These are phyloP conservation scores for Holothuria leucospilota DNA, from an alignment of 53 echinoderm and acorn worm genomes.

Conservation along the genomic window DNA sequence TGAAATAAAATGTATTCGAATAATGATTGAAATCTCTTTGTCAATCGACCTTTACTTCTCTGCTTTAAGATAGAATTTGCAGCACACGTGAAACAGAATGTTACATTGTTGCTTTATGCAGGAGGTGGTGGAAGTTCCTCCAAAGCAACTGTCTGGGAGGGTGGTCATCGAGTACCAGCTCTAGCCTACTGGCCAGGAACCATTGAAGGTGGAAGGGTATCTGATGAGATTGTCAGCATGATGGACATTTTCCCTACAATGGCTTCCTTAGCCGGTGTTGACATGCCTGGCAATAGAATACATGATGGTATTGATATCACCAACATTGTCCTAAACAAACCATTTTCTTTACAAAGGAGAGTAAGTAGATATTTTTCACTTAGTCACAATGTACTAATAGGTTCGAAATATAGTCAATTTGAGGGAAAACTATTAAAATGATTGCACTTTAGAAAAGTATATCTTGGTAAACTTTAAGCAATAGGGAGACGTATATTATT, in stretches of 20 bases:
- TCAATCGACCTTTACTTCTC: too few relatives aligned
- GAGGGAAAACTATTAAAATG: too few relatives aligned
- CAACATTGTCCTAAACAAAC: slow-evolving; percentile 49
- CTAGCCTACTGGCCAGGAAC: slow-evolving; percentile 71
- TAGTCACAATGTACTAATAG: too few relatives aligned
- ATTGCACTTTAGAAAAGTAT: too few relatives aligned
- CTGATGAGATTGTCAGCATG: slow-evolving; percentile 54
- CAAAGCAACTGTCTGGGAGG: slow-evolving; percentile 76
- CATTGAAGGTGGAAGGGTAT: slow-evolving; percentile 31
- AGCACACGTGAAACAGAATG: too few relatives aligned
- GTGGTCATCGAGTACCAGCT: slow-evolving; percentile 71
- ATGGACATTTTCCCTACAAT: slow-evolving; percentile 79
- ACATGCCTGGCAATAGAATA: slow-evolving; percentile 57
- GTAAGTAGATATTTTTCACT: background rate
- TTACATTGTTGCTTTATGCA: background rate
- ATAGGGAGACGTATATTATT: too few relatives aligned
- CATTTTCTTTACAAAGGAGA: slow-evolving; percentile 25
- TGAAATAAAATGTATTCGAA: too few relatives aligned
- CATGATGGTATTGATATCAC: slow-evolving; percentile 76
- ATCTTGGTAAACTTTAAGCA: too few relatives aligned
- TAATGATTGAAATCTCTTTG: too few relatives aligned
- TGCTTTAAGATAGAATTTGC: too few relatives aligned
- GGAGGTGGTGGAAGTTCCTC: slow-evolving; percentile 76
- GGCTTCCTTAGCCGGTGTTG: slow-evolving; percentile 63
- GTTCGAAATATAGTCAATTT: too few relatives aligned